Conservation (phyloP, 2,113 vertebrate species). For the Caloenas nicobarica region DNA sequence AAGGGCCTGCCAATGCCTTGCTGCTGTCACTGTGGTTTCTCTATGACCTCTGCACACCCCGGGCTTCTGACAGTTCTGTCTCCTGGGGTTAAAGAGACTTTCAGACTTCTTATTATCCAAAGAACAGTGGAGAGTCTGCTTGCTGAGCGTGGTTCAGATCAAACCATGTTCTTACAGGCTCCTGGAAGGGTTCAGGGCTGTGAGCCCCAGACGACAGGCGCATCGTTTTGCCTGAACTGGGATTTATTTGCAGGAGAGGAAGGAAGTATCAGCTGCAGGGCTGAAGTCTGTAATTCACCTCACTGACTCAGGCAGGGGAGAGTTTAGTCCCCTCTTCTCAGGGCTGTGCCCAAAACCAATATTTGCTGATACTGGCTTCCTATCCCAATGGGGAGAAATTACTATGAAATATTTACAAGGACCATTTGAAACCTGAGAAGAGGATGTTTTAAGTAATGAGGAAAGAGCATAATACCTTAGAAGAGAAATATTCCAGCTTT, state of each 20-base stretch:
- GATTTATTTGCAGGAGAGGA: neutral
- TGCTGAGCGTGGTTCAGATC: neutral
- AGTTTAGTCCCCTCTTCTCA: neutral
- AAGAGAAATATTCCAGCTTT: neutral
- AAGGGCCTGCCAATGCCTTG: neutral
- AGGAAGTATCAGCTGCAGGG: neutral
- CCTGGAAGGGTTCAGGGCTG: neutral
- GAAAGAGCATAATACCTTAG: slow-evolving; percentile 19
- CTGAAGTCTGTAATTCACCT: neutral
- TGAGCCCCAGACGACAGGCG: neutral
- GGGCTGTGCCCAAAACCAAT: neutral
- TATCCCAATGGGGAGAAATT: neutral
- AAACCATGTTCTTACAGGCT: neutral
- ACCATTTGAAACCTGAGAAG: neutral
- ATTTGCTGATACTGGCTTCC: neutral
- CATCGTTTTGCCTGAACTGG: accelerated
- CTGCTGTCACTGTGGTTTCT: neutral
- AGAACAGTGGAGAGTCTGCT: neutral
- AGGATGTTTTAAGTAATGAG: neutral
- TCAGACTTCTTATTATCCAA: neutral
- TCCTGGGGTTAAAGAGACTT: neutral
- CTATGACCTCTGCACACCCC: neutral
- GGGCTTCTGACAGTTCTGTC: neutral
- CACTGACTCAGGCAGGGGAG: neutral
- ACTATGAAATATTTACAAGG: neutral